Evolutionary conservation across 2,888 invertebrate species (phyloP).

Genomic region (Stegophylla sp.): DNA sequence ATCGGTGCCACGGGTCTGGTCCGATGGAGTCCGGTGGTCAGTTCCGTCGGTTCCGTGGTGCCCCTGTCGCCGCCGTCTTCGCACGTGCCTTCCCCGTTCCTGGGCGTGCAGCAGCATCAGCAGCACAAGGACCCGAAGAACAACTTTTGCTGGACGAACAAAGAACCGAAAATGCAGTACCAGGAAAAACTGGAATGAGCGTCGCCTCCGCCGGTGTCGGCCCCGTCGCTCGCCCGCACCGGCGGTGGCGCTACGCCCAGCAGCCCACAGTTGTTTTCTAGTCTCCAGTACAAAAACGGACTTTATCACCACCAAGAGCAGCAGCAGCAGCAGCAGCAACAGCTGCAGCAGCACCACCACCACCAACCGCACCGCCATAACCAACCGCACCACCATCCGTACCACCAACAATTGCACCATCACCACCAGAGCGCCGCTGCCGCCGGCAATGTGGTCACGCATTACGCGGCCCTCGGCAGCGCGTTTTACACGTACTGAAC

Average conservation of each 20-base stretch:
- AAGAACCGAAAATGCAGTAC: slow-evolving; percentile 46
- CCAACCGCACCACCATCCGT: background rate
- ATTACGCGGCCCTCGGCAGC: slow-evolving; percentile 33
- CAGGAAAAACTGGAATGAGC: slow-evolving; percentile 54
- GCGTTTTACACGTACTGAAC: slow-evolving; percentile 42
- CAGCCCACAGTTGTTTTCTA: slow-evolving; percentile 43
- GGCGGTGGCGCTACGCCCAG: background rate
- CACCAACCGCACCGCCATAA: background rate
- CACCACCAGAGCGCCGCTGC: background rate
- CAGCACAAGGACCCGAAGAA: slow-evolving; percentile 36
- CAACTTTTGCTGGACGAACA: slow-evolving; percentile 22
- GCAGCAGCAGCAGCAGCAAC: background rate
- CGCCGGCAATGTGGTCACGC: slow-evolving; percentile 8
- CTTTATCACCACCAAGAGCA: background rate
- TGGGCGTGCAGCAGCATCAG: slow-evolving; percentile 38
- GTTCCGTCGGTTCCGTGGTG: slow-evolving; percentile 43
- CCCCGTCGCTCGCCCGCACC: background rate
- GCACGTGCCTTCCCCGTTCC: slow-evolving; percentile 64
- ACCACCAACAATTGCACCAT: background rate
- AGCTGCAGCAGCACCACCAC: background rate
- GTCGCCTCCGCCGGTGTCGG: slow-evolving; percentile 29
- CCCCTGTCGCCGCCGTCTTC: slow-evolving; percentile 66
- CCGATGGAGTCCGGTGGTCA: slow-evolving; percentile 50
- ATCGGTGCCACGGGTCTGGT: slow-evolving; percentile 37
- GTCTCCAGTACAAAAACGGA: slow-evolving; percentile 50